Evolutionary conservation across 2,113 vertebrate genomes (phyloP).

Genomic region (Podocnemis expansa): DNA sequence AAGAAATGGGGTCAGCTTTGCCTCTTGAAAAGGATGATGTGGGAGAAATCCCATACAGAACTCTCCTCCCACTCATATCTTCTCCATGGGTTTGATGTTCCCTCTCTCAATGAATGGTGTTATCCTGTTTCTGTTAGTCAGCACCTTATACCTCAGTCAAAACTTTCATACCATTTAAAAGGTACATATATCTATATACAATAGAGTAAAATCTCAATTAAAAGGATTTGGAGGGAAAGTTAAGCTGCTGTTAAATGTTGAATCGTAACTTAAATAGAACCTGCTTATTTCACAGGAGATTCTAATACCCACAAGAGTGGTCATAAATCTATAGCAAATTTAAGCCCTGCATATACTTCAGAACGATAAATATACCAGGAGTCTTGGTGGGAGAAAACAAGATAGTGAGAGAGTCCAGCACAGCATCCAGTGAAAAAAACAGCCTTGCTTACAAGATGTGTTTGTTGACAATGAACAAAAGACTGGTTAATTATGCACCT

Average conservation of each 20-base stretch:
- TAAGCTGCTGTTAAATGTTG: background rate
- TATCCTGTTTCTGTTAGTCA: background rate
- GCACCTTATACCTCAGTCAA: background rate
- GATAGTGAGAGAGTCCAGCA: background rate
- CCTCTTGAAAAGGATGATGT: background rate
- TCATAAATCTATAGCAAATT: background rate
- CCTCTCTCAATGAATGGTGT: background rate
- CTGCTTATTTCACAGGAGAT: background rate
- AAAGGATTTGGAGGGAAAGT: background rate
- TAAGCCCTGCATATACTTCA: background rate
- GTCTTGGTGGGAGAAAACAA: too few species aligned
- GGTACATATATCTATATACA: background rate
- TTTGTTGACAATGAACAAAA: constrained; percentile 39
- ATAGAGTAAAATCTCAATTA: background rate
- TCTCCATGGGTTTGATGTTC: fast-evolving
- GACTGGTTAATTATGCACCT: constrained; percentile 65
- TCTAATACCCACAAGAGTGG: background rate
- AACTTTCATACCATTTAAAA: background rate
- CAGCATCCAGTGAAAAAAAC: background rate
- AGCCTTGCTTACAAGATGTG: background rate
- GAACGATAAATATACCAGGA: too few species aligned
- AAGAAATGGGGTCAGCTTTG: background rate
- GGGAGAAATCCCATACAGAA: background rate
- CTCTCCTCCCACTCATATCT: background rate
- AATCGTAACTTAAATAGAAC: fast-evolving